Conservation (phyloP, 2,797 vertebrate species). For the Petrocephalus schoutedeni region DNA sequence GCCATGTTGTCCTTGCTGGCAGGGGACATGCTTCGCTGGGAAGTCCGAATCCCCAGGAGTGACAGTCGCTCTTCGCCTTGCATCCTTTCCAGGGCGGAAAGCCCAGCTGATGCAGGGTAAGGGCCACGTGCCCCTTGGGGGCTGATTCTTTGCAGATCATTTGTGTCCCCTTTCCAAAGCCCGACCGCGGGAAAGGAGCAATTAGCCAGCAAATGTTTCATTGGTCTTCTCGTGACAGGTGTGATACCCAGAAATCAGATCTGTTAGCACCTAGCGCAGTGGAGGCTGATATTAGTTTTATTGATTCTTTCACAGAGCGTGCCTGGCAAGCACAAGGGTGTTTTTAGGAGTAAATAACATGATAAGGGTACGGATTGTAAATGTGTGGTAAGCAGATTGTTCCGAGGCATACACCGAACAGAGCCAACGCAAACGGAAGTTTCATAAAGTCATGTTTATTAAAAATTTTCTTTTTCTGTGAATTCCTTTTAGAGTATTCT, state of each 20-base stretch:
- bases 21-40: not conserved
- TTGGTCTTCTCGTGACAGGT: not conserved
- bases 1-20: slow-evolving; percentile 18
- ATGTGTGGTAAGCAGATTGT: slow-evolving; percentile 8
- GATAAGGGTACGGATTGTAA: slow-evolving; percentile 36
- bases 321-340: slow-evolving; percentile 60
- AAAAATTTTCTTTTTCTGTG: not conserved
- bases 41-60: not conserved
- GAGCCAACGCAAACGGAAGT: not conserved
- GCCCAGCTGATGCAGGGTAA: not conserved
- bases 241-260: slow-evolving; percentile 1
- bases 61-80: not conserved
- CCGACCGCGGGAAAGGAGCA: not conserved
- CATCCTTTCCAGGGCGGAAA: not conserved
- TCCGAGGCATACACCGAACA: not conserved
- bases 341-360: slow-evolving; percentile 59
- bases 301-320: slow-evolving; percentile 54
- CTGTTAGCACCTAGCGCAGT: not conserved
- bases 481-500: not conserved
- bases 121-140: not conserved
- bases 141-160: not conserved
- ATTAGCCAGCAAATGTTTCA: not conserved
- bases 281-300: slow-evolving; percentile 6
- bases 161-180: not conserved
- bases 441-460: not conserved